Percentiles rank a stretch among this genome's conserved stretches.
Conservation (phyloP, 2,797 vertebrate species). For the Varecia variegata region DNA sequence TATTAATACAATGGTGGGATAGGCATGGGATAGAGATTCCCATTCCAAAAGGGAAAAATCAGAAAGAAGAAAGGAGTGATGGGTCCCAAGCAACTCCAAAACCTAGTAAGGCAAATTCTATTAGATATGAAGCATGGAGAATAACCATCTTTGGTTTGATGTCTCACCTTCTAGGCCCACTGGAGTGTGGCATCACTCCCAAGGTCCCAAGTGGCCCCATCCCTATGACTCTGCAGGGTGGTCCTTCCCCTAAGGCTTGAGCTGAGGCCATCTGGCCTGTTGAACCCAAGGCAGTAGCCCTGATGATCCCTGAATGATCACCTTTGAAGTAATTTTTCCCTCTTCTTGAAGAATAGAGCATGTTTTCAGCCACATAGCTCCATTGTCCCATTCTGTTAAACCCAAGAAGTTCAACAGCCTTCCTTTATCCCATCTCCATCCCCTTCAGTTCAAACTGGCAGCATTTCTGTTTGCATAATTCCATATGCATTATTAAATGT, state of each 20-base stretch:
- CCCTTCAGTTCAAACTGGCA: neutral
- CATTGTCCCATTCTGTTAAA: neutral
- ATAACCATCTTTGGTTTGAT: neutral
- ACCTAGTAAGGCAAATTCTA: neutral
- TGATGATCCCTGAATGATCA: neutral
- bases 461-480: neutral
- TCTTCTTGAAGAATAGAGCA: neutral
- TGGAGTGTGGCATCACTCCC: neutral
- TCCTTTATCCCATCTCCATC: neutral
- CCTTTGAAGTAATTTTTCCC: neutral
- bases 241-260: neutral
- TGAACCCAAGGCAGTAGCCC: neutral
- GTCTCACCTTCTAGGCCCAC: neutral
- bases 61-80: neutral
- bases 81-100: neutral
- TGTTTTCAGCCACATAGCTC: neutral
- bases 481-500: neutral
- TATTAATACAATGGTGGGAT: neutral
- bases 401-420: neutral
- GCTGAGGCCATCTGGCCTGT: neutral
- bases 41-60: neutral
- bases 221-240: neutral
- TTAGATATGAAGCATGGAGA: neutral
- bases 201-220: neutral
- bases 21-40: neutral